Base-by-base conservation (phyloP, 2,888 invertebrate species). In the Acronicta alni region DNA sequence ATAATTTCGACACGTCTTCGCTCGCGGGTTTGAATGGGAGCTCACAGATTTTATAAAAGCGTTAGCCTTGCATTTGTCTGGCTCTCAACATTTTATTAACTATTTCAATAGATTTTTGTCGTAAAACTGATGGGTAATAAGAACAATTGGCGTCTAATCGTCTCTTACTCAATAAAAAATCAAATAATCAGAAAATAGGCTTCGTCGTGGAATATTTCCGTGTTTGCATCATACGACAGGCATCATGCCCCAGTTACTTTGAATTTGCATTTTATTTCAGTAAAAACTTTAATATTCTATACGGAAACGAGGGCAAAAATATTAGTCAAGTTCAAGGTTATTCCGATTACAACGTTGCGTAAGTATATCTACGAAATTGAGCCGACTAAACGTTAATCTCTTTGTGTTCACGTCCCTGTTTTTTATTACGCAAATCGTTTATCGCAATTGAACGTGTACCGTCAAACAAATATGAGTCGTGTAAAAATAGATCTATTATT, bases 1-100 rank as follows among this genome's bases (percentile, higher is more conserved):
- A 73, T 80, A 73, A 84, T 87, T 88, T 84, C 86, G 74, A 81
- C 86, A 88, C 79, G 69, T 77, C 74, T 67, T 57, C 73, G 72
- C 60, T 52, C 64, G 64, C 37, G 65, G 69, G 63, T 56, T 54
- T 71, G 68, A 68, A 72, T 70, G 77, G 65, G 74, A 76, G 73
- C 66, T 66, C 63, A 49, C 66, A 57, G 68, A 72, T 75, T 80
- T 75, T 75, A 72, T 75, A 73, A 68, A 47, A 62, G 26, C 53
- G 39, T 55, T 71, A 73, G 54, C 83, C 77, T 84, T 84, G 76
- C 64, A 54, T 67, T 65, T 45, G 55, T 38, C 44, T 52, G 41
- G 53, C 18, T 57, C 67, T 42, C 41, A 35, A 56, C 8, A 35
- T 38, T 73, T 65, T 45, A 65, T 63, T 44, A 47, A 47, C 56